Evolutionary conservation across 2,797 vertebrate species (phyloP).

Genomic region (Gephyroberyx darwinii): DNA sequence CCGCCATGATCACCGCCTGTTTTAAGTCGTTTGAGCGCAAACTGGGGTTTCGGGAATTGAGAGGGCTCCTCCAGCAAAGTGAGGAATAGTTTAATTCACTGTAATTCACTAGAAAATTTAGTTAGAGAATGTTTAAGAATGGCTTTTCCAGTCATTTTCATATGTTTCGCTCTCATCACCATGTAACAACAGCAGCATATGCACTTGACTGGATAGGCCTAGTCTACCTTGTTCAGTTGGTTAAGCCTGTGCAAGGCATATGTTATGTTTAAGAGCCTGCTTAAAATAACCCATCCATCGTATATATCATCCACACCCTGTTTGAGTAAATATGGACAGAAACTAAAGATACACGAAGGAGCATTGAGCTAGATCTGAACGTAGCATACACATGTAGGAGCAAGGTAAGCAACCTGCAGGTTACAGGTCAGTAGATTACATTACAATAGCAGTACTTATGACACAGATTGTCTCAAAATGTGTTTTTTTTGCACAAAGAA

Average conservation of each 20-base stretch:
- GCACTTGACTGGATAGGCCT: conserved; percentile 6
- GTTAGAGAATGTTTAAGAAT: neutral
- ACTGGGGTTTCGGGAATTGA: neutral
- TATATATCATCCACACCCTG: conserved; percentile 26
- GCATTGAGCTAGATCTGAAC: no score
- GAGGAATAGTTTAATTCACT: conserved; percentile 1
- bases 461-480: neutral
- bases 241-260: neutral
- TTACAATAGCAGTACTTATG: neutral
- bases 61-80: neutral
- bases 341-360: conserved; percentile 12
- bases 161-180: no score
- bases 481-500: neutral
- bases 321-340: conserved; percentile 14
- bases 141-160: no score
- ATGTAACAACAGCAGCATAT: conserved; percentile 4
- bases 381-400: neutral
- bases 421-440: neutral
- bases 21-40: neutral
- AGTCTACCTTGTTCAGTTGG: conserved; percentile 4
- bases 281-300: conserved; percentile 29
- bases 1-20: neutral
- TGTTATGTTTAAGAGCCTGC: conserved; percentile 19
- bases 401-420: neutral
- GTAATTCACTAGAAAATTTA: neutral